Evolutionary conservation across 2,113 vertebrate species (phyloP).

Genomic region (Fregetta grallaria): DNA sequence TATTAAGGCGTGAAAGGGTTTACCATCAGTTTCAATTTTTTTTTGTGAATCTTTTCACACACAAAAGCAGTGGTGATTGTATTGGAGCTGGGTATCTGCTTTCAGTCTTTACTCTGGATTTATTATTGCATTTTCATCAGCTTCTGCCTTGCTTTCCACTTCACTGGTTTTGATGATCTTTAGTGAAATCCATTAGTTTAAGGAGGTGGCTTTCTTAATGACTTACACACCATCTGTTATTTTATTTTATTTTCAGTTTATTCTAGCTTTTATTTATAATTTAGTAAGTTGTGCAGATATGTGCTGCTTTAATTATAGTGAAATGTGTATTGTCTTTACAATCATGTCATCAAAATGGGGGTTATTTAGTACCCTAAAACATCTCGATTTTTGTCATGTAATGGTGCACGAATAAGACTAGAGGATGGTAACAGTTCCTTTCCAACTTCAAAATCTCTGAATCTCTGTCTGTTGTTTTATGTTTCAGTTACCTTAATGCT

Average conservation of each 20-base stretch:
- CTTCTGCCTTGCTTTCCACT: not conserved
- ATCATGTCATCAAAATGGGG: not conserved
- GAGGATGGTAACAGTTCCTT: not conserved
- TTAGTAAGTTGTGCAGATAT: not conserved
- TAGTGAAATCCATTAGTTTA: not conserved
- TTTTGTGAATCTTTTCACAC: not conserved
- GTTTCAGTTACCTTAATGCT: not conserved
- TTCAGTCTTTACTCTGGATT: not conserved
- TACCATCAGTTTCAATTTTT: not conserved
- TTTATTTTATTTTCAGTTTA: not conserved
- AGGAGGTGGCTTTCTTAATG: not conserved
- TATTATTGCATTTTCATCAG: not conserved
- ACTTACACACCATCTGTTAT: not conserved
- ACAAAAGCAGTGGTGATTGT: not conserved
- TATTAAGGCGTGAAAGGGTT: not conserved
- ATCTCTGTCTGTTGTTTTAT: not conserved
- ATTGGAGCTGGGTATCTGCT: not conserved
- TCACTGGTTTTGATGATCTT: not conserved
- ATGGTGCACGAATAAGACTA: not conserved
- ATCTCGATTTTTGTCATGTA: not conserved
- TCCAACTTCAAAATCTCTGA: not conserved
- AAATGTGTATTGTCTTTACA: not conserved
- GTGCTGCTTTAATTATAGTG: not conserved
- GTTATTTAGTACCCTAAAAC: not conserved
- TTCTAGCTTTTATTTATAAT: not conserved